Base-by-base conservation (phyloP, 2,888 invertebrate species). In the Cyclophora albipunctata region DNA sequence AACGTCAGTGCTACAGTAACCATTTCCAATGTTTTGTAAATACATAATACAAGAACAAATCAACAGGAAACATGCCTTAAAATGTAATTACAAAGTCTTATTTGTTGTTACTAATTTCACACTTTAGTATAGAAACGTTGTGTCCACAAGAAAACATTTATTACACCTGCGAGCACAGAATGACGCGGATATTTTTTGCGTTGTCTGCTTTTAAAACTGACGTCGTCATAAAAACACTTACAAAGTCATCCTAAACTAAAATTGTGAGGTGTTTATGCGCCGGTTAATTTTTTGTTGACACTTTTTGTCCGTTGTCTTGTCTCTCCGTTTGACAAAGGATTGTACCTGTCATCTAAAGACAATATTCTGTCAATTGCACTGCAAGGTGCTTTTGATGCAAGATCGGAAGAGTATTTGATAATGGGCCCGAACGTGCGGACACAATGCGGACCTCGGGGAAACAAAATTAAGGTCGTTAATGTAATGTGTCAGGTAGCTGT, bases 341-440 rank as follows among this genome's bases (percentile, higher is more conserved):
- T 53, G 64, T 84, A 86, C 87, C 86, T 84, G 85, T 78, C 60
- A 56, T 51, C 69, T 66, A 78, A 77, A 83, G 76, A 86, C 84
- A 87, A 85, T 81, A 77, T 74, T 68, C 72, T 63, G 64, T 71
- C 78, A 81, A 84, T 85, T 81, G 78, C 79, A 67, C 74, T 63
- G 79, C 78, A 75, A 78, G 81, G 78, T 79, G 78, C 71, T 73
- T 75, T 76, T 63, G 71, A 75, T 75, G 66, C 63, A 69, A 78
- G 67, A 66, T 68, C 61, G 57, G 60, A 62, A 50, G 51, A 44
- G n/a, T 34, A 34, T 55, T 59, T 61, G 66, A 78, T 73, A 76
- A 78, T 69, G 63, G 60, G 47, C 45, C 60, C 45, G 65, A 71
- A 84, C 85, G 84, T 84, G 84, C 71, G 71, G 60, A 64, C 66